These are phyloP conservation scores for Pteronotus mesoamericanus DNA, from an alignment of 2,797 vertebrate species.

Conservation along the genomic window DNA sequence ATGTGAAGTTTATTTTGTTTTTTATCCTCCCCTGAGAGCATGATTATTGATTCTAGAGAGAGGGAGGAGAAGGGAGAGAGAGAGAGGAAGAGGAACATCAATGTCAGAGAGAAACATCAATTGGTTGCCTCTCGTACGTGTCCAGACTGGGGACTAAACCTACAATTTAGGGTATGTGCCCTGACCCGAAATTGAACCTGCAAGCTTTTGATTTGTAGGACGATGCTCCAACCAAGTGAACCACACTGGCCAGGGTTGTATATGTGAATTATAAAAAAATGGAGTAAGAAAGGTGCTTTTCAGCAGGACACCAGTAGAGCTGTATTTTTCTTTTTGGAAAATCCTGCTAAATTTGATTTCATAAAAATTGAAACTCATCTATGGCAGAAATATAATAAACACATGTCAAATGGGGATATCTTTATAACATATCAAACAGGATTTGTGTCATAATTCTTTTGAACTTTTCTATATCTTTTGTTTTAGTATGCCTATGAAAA, in stretches of 20 bases:
- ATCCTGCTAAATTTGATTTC: background rate
- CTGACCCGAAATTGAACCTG: background rate
- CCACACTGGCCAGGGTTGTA: background rate
- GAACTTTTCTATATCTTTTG: background rate
- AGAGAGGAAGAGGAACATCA: background rate
- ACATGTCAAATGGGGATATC: background rate
- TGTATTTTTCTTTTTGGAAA: background rate
- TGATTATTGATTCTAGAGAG: background rate
- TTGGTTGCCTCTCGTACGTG: background rate
- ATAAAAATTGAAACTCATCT: constrained; percentile 1
- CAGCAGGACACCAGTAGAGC: background rate
- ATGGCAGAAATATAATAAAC: background rate
- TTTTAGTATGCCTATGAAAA: background rate
- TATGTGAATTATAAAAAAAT: background rate
- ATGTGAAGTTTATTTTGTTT: background rate
- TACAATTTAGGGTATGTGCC: background rate
- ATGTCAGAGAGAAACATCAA: background rate
- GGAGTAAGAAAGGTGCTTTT: background rate
- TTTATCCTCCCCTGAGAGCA: background rate
- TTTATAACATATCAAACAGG: background rate
- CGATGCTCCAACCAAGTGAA: background rate
- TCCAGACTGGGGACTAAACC: background rate
- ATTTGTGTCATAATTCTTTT: background rate
- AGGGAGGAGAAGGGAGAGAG: too few species aligned
- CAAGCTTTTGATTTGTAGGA: background rate